Evolutionary conservation across 2,113 vertebrate species (phyloP), one percentile per base, ranked within the genome.

Genomic region (Xyrauchen texanus): DNA sequence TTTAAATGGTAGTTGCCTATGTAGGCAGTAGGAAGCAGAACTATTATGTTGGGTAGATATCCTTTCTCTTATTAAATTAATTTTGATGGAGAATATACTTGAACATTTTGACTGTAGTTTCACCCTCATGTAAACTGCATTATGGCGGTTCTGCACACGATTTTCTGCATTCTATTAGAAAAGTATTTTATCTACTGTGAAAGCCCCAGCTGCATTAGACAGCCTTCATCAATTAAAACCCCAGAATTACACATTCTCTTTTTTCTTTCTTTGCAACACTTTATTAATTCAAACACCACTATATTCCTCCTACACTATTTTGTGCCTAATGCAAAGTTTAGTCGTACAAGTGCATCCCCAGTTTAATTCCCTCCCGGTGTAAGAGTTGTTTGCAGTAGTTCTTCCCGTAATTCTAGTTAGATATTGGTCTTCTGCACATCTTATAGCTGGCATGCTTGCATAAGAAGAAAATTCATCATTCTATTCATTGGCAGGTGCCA

Each of bases 171-270:
- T 11, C 65, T 61, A 15, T 13, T 4, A 52, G 83, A 78, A 81
- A 87, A 15, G 53, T 79, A 62, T 85, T 80, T 84, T 68, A 82
- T 53, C 66, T 85, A 70, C 72, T 74, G 80, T 51, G 13, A 66
- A 79, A 84, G 86, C 81, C 83, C 85, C 84, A 58, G 13, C 86
- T 80, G 34, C 83, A 88, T 89, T 88, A 86, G 86, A 81, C 65
- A 76, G 84, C 86, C 90, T 90, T 90, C 90, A 84, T 91, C 90
- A 89, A 83, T 86, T 84, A 81, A 74, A n/a, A 34, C 73, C 71
- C 72, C n/a, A 68, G 77, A 84, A 90, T 93, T 90, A 85, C 72
- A 79, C 84, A 91, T 90, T 91, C 89, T 82, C 85, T 91, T 88
- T 88, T 89, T 89, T 91, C 88, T 90, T 88, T 84, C 68, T 81